Base-by-base conservation (phyloP, 2,888 invertebrate species). In the Agonopterix alstromeriana region DNA sequence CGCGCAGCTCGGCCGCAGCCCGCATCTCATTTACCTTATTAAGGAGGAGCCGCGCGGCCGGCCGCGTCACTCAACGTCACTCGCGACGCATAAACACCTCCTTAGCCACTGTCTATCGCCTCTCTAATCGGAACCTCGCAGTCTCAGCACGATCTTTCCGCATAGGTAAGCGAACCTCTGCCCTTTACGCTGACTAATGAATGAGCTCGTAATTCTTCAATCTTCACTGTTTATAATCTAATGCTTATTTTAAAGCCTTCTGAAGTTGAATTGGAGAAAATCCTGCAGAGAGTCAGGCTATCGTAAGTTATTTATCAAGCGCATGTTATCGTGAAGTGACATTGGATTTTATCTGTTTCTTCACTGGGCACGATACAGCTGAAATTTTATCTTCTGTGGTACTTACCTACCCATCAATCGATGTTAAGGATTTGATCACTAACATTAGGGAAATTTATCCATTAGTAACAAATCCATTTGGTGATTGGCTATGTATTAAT, bases 1-100 rank as follows among this genome's bases (percentile, higher is more conserved):
- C 54, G 61, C 59, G 40, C 36, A 35, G 41, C 43, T 38, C 40
- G 36, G 10, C 12, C n/a, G 36, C 36, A 51, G 53, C 57, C 14
- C 75, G 78, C 79, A 77, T 78, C 81, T 82, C 79, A 80, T 83
- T 82, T 83, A 76, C 84, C 83, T 77, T 84, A 83, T 83, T 80
- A 74, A 81, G 80, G 68, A 52, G 61, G 56, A 61, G 49, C 58
- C 65, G 61, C 68, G 70, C 65, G 70, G 76, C 68, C 67, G 76
- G 73, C 61, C 73, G 72, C 77, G 81, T 83, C 83, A 80, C 77
- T 85, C 83, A 82, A 79, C 72, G 81, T 82, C 83, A 73, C 64
- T 60, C 60, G 60, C 52, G 55, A 60, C 67, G 72, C 72, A 79
- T 79, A 77, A 80, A 81, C 78, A 81, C 81, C 78, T 76, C 72